Percentiles rank a stretch among this genome's conserved stretches.
phyloP scores from a whole-genome alignment of 2,888 invertebrate species.

The Colletes collaris region DNA sequence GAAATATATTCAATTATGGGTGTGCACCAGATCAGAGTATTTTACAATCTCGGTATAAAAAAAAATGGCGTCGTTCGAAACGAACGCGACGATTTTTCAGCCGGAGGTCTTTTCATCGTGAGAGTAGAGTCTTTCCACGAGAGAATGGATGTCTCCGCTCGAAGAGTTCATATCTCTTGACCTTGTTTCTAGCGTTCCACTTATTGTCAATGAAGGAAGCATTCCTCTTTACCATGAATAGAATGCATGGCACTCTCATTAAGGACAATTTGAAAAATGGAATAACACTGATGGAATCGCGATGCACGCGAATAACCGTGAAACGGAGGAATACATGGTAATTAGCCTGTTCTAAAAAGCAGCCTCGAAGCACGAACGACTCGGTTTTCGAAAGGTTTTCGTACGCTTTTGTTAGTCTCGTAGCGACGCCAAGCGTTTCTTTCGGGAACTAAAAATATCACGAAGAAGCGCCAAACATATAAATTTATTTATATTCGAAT shows the following conservation, averaged over 20 bases:
- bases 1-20: too few species aligned
- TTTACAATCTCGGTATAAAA: too few species aligned
- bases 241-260: slow-evolving; percentile 9
- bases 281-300: slow-evolving; percentile 4
- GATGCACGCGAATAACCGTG: neutral
- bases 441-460: too few species aligned
- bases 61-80: too few species aligned
- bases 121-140: neutral
- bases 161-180: slow-evolving; percentile 51
- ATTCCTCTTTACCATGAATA: slow-evolving; percentile 18
- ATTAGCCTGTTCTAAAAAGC: too few species aligned
- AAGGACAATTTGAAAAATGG: slow-evolving; percentile 24
- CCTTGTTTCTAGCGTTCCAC: slow-evolving; percentile 49
- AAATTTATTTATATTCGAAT: too few species aligned
- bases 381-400: too few species aligned
- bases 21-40: too few species aligned
- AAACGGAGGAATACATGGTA: neutral
- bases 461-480: too few species aligned
- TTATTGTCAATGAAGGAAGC: slow-evolving; percentile 43
- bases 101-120: neutral
- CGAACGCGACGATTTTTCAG: neutral
- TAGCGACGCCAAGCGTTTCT: too few species aligned
- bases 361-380: too few species aligned
- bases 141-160: slow-evolving; percentile 26
- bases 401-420: too few species aligned